Conservation (phyloP, 1,140 invertebrate species). For the Tribolium castaneum region DNA sequence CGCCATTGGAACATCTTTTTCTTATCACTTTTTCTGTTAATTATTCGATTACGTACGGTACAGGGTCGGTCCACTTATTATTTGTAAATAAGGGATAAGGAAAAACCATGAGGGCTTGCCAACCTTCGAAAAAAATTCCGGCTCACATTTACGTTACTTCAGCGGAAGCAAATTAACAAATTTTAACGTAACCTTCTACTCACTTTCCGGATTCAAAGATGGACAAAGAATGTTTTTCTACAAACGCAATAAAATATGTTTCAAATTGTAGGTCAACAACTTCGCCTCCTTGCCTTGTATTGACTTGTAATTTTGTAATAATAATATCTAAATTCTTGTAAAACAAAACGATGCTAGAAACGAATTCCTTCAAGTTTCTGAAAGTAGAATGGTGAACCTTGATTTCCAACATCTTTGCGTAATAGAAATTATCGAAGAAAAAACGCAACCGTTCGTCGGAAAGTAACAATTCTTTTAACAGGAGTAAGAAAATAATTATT, state of each 20-base stretch:
- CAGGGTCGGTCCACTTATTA: too few species aligned
- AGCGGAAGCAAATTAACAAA: background rate
- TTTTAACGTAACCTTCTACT: background rate
- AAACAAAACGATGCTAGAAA: background rate
- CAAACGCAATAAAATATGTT: background rate
- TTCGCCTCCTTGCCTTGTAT: background rate
- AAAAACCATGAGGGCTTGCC: background rate
- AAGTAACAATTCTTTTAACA: background rate
- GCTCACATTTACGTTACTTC: background rate
- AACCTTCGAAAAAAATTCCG: background rate
- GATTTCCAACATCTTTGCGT: conserved; percentile 18
- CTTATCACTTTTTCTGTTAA: background rate
- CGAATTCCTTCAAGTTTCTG: background rate
- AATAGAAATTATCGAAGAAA: conserved; percentile 1
- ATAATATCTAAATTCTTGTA: background rate
- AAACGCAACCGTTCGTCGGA: background rate
- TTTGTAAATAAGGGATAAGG: background rate
- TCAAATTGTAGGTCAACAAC: background rate
- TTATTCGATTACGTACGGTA: background rate
- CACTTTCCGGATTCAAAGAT: background rate
- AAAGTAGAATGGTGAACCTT: conserved; percentile 13
- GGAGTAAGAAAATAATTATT: background rate
- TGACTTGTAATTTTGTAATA: background rate
- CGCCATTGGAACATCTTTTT: background rate
- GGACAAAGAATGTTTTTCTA: too few species aligned